Percentiles rank a stretch among this genome's conserved stretches.
Evolutionary conservation across 1,140 invertebrate species (phyloP).

Genomic region (Harlomillsia oculata): DNA sequence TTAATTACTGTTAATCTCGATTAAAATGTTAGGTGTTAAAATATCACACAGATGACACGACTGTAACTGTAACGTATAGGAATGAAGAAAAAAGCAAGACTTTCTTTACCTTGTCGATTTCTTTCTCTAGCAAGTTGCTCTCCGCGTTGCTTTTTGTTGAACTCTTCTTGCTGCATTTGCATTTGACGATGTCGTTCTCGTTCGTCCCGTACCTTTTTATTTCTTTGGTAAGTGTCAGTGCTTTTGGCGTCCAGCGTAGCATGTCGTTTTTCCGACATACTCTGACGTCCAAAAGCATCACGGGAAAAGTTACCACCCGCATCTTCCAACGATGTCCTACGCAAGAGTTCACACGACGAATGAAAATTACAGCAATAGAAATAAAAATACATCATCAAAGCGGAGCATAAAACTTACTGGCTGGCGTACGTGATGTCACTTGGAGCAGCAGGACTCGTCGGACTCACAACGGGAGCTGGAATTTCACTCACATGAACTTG

Average conservation of each 20-base stretch:
- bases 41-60: no score
- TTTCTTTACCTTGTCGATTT: slow-evolving; percentile 35
- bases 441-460: slow-evolving; percentile 16
- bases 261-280: slow-evolving; percentile 94
- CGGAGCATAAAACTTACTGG: slow-evolving; percentile 44
- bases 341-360: background rate
- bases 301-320: slow-evolving; percentile 63
- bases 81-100: no score
- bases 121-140: slow-evolving; percentile 28
- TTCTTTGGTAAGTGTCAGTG: slow-evolving; percentile 88
- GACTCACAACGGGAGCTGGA: slow-evolving; percentile 19
- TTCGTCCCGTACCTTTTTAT: slow-evolving; percentile 60
- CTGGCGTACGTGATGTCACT: slow-evolving; percentile 62
- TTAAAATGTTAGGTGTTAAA: no score
- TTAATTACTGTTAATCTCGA: no score
- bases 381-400: background rate
- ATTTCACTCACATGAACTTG: slow-evolving; percentile 6
- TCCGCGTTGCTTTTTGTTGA: slow-evolving; percentile 19
- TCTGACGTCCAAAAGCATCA: slow-evolving; percentile 86
- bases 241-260: slow-evolving; percentile 86
- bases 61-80: no score
- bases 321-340: slow-evolving; percentile 61
- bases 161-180: slow-evolving; percentile 29
- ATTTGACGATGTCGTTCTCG: slow-evolving; percentile 34
- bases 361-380: background rate